Conservation (phyloP, 2,888 invertebrate genomes). For the Philereme vetulata region DNA sequence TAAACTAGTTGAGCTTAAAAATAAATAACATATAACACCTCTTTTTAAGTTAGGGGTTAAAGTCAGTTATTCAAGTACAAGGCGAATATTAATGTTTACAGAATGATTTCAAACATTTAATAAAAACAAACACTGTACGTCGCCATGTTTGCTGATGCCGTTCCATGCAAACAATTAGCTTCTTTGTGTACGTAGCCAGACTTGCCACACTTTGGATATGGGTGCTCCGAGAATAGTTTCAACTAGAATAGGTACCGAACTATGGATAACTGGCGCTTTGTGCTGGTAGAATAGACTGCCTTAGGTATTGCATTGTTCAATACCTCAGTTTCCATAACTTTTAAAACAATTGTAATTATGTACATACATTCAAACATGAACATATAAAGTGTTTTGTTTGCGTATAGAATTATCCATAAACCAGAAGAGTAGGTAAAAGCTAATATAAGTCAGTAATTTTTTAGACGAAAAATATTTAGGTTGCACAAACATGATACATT, state of each 20-base stretch:
- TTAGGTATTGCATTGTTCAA: conserved; percentile 6
- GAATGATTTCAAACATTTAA: conserved; percentile 42
- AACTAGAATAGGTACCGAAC: conserved; percentile 26
- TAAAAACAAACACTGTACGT: conserved; percentile 57
- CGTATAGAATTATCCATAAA: no score
- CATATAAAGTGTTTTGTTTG: no score
- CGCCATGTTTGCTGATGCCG: conserved; percentile 60
- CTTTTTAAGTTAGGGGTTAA: no score
- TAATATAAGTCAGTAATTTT: no score
- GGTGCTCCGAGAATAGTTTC: conserved; percentile 34
- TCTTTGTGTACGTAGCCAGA: conserved; percentile 62
- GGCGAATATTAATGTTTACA: conserved; percentile 17
- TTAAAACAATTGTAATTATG: not conserved
- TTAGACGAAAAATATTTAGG: no score
- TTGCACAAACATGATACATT: no score
- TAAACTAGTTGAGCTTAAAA: no score
- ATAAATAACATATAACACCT: no score
- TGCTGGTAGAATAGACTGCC: conserved; percentile 3
- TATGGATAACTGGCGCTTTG: conserved; percentile 29
- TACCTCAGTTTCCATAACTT: not conserved
- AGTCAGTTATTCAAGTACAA: not conserved
- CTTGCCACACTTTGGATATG: conserved; percentile 57
- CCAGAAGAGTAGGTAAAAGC: no score
- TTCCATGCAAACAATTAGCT: conserved; percentile 68
- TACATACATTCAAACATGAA: no score